Percentiles rank a stretch among this genome's conserved stretches.
Conservation (phyloP, 2,113 vertebrate species). For the Psephotus haematonotus region DNA sequence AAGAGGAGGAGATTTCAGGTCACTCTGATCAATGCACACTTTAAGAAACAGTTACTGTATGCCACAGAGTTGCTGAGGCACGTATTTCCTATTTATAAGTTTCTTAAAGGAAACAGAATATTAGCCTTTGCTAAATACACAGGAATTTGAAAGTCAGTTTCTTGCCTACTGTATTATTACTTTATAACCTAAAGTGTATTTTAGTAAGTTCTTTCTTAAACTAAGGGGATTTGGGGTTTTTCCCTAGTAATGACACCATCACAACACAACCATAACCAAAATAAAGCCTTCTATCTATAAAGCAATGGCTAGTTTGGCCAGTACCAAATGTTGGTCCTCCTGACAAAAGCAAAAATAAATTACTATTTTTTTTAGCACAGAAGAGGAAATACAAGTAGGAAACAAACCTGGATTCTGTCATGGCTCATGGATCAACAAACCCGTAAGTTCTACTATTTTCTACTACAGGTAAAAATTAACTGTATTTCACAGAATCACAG, state of each 20-base stretch:
- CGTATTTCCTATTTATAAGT: background rate
- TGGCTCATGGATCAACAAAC: background rate
- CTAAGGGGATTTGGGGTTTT: background rate
- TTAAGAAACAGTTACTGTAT: background rate
- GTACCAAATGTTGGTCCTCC: background rate
- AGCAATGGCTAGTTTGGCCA: background rate
- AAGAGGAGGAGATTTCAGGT: background rate
- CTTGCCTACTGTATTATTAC: background rate
- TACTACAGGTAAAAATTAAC: background rate
- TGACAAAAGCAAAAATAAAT: background rate
- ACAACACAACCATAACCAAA: background rate
- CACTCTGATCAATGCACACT: background rate
- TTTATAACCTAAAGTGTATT: background rate
- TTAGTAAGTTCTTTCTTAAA: background rate
- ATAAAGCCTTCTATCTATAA: background rate
- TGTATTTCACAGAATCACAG: background rate
- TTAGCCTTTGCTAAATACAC: background rate
- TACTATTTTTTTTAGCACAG: background rate
- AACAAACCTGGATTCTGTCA: background rate
- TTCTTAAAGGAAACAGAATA: background rate
- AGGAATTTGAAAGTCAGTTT: background rate
- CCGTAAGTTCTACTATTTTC: background rate
- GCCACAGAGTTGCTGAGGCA: background rate
- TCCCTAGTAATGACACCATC: background rate
- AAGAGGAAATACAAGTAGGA: background rate